A percentile compares a stretch with the other conserved stretches of the same genome.
Conservation (phyloP, 2,113 vertebrate genomes). For the Malurus melanocephalus region DNA sequence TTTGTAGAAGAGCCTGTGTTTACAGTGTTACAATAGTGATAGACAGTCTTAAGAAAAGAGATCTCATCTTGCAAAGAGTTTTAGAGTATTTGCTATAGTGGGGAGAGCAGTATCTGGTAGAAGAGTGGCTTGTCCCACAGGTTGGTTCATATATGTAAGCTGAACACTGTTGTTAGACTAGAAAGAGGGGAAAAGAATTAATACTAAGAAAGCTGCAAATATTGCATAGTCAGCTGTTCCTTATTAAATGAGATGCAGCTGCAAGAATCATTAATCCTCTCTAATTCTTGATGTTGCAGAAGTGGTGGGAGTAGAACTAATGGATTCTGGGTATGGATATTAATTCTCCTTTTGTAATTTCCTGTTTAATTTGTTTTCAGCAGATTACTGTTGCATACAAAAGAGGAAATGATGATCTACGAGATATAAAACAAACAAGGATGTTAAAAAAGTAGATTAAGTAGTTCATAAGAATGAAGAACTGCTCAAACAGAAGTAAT, state of each 20-base stretch:
- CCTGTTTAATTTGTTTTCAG: background rate
- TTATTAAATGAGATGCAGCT: background rate
- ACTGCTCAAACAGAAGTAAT: background rate
- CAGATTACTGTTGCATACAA: background rate
- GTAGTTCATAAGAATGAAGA: background rate
- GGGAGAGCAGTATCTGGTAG: background rate
- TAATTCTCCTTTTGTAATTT: slow-evolving; percentile 20
- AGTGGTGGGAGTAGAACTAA: background rate
- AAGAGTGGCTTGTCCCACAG: background rate
- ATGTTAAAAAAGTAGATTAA: background rate
- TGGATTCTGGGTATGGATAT: background rate
- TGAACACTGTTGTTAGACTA: background rate
- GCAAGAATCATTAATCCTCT: background rate
- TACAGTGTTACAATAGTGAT: background rate
- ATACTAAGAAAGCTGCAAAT: background rate
- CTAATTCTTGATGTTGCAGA: background rate
- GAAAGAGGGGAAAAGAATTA: background rate
- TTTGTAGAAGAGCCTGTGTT: background rate
- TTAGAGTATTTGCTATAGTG: background rate
- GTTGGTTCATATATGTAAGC: background rate
- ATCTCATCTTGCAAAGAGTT: background rate
- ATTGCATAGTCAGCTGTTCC: background rate
- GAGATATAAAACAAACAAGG: slow-evolving; percentile 3
- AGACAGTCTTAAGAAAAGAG: background rate
- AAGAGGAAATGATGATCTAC: background rate